Evolutionary conservation across 2,888 invertebrate species (phyloP).

Genomic region (Apotomis turbidana): DNA sequence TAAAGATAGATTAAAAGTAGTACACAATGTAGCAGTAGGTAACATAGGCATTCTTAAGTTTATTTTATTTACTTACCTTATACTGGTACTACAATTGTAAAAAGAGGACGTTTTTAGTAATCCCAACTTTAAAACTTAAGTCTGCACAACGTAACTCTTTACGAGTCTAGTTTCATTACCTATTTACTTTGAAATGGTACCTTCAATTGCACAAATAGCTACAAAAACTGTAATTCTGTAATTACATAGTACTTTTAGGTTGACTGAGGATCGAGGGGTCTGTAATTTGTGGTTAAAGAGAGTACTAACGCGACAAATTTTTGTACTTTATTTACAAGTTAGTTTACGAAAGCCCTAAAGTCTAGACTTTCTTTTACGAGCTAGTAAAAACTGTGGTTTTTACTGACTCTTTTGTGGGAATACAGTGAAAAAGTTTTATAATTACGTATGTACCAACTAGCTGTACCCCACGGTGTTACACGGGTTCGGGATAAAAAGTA

Average conservation of each 20-base stretch:
- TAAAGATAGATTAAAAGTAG: too few species aligned
- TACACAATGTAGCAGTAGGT: too few species aligned
- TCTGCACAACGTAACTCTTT: not conserved
- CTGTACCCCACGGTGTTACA: too few species aligned
- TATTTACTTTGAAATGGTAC: not conserved
- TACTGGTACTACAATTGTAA: too few species aligned
- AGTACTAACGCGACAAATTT: slow-evolving; percentile 2
- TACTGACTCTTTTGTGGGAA: too few species aligned
- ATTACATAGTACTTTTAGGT: not conserved
- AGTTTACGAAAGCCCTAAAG: not conserved
- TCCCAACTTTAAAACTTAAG: not conserved
- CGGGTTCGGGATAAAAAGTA: too few species aligned
- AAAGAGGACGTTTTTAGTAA: too few species aligned
- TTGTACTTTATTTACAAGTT: not conserved
- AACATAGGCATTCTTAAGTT: too few species aligned
- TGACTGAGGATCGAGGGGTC: slow-evolving; percentile 2
- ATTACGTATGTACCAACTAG: too few species aligned
- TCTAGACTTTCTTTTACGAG: not conserved
- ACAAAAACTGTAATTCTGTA: slow-evolving; percentile 12
- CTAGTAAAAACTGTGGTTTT: not conserved
- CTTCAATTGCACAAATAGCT: slow-evolving; percentile 5
- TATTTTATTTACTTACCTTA: too few species aligned
- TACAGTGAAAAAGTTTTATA: too few species aligned
- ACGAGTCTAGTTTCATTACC: not conserved
- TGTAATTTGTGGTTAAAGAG: slow-evolving; percentile 25